Conservation (phyloP, 2,888 invertebrate species). For the Lathronympha strigana region DNA sequence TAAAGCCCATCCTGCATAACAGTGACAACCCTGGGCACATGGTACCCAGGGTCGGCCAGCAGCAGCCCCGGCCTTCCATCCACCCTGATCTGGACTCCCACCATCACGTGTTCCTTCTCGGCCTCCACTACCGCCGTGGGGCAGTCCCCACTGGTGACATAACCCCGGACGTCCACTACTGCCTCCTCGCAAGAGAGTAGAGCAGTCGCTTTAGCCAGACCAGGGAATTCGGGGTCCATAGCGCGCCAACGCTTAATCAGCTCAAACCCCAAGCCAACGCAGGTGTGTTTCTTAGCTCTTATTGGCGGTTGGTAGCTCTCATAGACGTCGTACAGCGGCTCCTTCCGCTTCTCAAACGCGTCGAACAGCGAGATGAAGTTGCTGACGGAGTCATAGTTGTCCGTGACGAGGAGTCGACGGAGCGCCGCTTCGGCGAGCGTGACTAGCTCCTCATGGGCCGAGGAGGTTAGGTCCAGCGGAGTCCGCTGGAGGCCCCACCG, state of each 20-base stretch:
- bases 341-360: constrained; percentile 84
- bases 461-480: constrained; percentile 61
- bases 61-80: constrained; percentile 90
- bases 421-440: constrained; percentile 91
- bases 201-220: constrained; percentile 84
- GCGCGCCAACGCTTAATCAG: constrained; percentile 86
- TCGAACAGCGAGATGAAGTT: constrained; percentile 90
- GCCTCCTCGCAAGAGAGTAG: constrained; percentile 96
- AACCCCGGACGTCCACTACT: constrained; percentile 84
- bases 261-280: constrained; percentile 94
- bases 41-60: constrained; percentile 96
- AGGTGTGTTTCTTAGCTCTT: constrained; percentile 91
- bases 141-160: constrained; percentile 81
- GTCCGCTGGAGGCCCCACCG: constrained; percentile 70
- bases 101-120: constrained; percentile 95
- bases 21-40: constrained; percentile 92
- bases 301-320: constrained; percentile 91
- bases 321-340: constrained; percentile 88
- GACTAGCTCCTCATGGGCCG: constrained; percentile 91
- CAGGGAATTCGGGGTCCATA: constrained; percentile 86
- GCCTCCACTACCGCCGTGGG: constrained; percentile 86
- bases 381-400: constrained; percentile 95
- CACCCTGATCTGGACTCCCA: constrained; percentile 89
- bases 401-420: constrained; percentile 91
- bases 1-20: constrained; percentile 93